Conservation (phyloP, 2,888 invertebrate genomes). For the Apotomis betuletana region DNA sequence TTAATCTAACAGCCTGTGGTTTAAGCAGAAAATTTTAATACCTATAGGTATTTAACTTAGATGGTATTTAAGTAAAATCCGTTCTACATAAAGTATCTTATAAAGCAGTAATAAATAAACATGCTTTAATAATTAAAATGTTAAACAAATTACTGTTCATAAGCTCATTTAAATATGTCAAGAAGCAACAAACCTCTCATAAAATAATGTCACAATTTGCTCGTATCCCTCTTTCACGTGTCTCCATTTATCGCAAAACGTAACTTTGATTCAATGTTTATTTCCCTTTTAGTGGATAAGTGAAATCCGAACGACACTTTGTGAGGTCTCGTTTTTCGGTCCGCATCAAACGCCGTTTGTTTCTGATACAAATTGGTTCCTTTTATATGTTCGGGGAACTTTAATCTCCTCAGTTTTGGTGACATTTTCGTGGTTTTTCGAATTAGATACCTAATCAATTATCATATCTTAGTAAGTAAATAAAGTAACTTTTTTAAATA, state of each 20-base stretch:
- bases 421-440: not conserved
- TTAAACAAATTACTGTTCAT: no score
- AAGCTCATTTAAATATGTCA: no score
- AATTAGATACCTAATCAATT: not conserved
- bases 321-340: conserved; percentile 52
- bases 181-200: not conserved
- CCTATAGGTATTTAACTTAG: no score
- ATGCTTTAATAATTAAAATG: no score
- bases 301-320: conserved; percentile 49
- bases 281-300: conserved; percentile 45
- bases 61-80: no score
- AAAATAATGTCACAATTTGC: conserved; percentile 4
- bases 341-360: conserved; percentile 55
- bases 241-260: conserved; percentile 41
- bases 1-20: no score
- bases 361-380: conserved; percentile 49
- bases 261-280: conserved; percentile 49
- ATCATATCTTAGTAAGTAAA: no score
- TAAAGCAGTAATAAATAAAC: no score
- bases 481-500: no score
- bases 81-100: no score
- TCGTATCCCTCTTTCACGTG: conserved; percentile 27
- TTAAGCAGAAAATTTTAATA: no score
- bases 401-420: conserved; percentile 4
- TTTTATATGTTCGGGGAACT: conserved; percentile 28